phyloP scores from a whole-genome alignment of 1,140 invertebrate species.

The Drosophila malerkotliana region DNA sequence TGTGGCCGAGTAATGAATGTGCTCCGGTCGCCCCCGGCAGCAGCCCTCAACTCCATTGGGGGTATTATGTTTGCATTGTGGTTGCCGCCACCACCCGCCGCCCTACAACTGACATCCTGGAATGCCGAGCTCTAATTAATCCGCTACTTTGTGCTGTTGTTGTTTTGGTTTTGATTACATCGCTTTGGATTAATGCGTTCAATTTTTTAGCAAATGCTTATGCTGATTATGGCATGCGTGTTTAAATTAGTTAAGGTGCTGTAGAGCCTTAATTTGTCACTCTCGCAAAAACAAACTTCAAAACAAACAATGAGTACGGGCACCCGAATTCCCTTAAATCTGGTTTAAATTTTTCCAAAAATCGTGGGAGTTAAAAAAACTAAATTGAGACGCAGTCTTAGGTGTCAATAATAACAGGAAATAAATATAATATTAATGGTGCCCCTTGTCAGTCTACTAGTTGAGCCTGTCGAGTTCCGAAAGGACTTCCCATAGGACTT shows the following conservation, averaged over 20 bases:
- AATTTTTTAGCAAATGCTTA: conserved; percentile 41
- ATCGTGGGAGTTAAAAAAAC: no score
- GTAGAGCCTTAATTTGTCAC: conserved; percentile 9
- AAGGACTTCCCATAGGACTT: not conserved
- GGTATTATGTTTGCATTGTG: conserved; percentile 55
- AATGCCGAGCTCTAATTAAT: conserved; percentile 62
- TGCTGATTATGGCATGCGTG: conserved; percentile 1
- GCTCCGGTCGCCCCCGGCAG: conserved; percentile 34
- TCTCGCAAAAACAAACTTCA: not conserved
- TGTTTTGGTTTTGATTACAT: conserved; percentile 59
- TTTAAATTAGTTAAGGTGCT: conserved; percentile 10
- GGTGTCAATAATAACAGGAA: no score
- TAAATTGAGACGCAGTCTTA: no score
- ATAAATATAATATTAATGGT: no score
- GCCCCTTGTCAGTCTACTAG: no score
- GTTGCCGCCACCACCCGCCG: conserved; percentile 2
- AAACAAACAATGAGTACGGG: no score
- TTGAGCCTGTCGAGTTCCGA: no score
- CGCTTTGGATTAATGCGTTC: conserved; percentile 46
- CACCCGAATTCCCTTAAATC: no score
- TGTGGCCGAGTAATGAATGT: conserved; percentile 67
- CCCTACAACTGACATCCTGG: conserved; percentile 3
- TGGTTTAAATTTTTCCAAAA: no score
- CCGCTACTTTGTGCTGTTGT: conserved; percentile 20
- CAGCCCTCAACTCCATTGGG: conserved; percentile 44